These are phyloP conservation scores for Corella eumyota DNA, from an alignment of 23 tunicate genomes.

Conservation along the genomic window DNA sequence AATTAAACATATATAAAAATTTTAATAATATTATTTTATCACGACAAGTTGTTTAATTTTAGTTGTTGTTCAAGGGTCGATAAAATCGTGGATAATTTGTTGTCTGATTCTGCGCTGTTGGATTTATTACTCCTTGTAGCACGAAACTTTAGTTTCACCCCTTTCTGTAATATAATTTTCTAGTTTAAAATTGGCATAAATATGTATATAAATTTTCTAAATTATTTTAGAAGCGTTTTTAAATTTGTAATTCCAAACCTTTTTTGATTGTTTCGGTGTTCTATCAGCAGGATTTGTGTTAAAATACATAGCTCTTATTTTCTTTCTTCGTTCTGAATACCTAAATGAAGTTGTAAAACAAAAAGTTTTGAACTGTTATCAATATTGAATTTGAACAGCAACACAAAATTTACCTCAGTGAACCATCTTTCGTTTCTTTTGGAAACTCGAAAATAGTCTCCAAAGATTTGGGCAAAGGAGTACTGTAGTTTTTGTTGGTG, in stretches of 20 bases:
- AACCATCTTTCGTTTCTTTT: constrained; percentile 67
- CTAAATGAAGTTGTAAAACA: constrained; percentile 3
- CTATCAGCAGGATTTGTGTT: constrained; percentile 41
- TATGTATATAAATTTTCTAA: too few relatives aligned
- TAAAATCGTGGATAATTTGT: constrained; percentile 7
- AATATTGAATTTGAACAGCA: too few relatives aligned
- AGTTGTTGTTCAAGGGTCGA: constrained; percentile 23
- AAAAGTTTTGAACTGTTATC: too few relatives aligned
- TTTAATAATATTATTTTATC: not conserved
- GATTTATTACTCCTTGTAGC: constrained; percentile 21
- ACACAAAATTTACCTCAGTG: constrained; percentile 36
- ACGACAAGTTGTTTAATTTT: constrained; percentile 10
- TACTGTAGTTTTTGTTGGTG: constrained; percentile 68
- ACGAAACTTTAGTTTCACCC: constrained; percentile 6
- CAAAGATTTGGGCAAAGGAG: constrained; percentile 46
- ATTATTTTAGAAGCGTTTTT: too few relatives aligned
- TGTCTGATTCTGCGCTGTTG: constrained; percentile 13
- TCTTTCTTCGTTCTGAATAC: constrained; percentile 25
- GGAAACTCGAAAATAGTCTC: constrained; percentile 82
- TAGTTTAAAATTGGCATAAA: too few relatives aligned
- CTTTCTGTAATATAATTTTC: constrained; percentile 10
- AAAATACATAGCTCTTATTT: constrained; percentile 25
- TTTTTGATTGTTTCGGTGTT: constrained; percentile 25
- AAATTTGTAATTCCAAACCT: too few relatives aligned
- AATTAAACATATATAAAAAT: not conserved